Evolutionary conservation across 2,113 vertebrate species (phyloP), one percentile per base, ranked within the genome.

Genomic region (Mormyrus lacerda): DNA sequence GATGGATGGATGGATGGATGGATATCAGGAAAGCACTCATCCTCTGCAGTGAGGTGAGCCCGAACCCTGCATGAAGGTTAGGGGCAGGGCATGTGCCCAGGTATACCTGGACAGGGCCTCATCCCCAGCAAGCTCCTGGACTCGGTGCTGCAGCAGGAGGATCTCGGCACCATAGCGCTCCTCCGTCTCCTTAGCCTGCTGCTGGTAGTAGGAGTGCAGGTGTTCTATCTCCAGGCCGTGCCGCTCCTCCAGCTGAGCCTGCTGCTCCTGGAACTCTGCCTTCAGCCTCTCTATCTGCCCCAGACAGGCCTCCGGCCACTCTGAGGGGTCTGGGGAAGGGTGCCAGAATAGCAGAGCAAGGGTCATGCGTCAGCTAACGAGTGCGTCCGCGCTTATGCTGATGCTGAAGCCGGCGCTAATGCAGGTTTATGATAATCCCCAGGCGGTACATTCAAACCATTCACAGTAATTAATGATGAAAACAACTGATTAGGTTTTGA

Each of bases 131-230:
- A 93, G 76, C 90, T 95, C 91, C 89, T 96, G 94, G 90, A 97
- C 94, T n/a, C 93, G 94, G 85, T 95, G 91, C 90, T 97, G 95
- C 27, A 98, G 94, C 90, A 92, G 91, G 1, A 93, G 89, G n/a
- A 97, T 94, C 92, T 98, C 96, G 0, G 92, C 89, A 0, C 91
- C 89, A 73, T 95, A 95, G 1, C 95, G 94, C 92, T 97, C 95
- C 90, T 97, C 95, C 0, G 92, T 94, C 92, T 98, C 97, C 76
- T 95, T 91, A 88, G 96, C 93, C 86, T 97, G 96, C 88, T 96
- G 94, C 1, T 95, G 94, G 92, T 97, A 97, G 95, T 95, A 95
- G 69, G 92, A 92, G 61, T 93, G 88, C 15, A 97, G 95, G 51
- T 50, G 94, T 92, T 97, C 94, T 90, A 97, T 86, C 89, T 98